A percentile compares a stretch with the other conserved stretches of the same genome.
phyloP scores from a whole-genome alignment of 37 sponge, comb jelly and placozoan genomes.

The Hormiphora californensis region DNA sequence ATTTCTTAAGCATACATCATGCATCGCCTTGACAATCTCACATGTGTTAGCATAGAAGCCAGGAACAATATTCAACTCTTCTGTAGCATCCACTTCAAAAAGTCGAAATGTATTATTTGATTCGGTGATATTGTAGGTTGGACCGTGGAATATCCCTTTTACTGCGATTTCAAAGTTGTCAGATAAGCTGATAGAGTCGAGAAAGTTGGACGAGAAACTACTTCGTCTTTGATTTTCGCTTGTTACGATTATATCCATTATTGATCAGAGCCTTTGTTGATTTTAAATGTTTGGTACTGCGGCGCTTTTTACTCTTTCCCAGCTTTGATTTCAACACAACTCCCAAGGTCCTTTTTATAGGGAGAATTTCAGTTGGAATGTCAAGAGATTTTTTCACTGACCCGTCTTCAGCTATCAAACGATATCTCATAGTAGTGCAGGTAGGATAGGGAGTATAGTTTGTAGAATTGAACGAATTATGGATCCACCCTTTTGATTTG shows the following conservation, averaged over 20 bases:
- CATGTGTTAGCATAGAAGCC: neutral
- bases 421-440: neutral
- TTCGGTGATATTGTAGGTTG: neutral
- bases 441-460: conserved; percentile 3
- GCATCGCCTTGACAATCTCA: neutral
- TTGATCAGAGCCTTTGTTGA: too few relatives aligned
- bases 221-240: neutral
- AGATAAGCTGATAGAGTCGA: neutral
- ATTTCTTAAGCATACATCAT: neutral
- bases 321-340: too few relatives aligned
- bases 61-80: neutral
- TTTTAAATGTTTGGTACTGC: too few relatives aligned
- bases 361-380: too few relatives aligned
- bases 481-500: conserved; percentile 29
- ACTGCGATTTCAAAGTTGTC: conserved; percentile 22
- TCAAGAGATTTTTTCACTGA: neutral
- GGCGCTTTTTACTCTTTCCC: too few relatives aligned
- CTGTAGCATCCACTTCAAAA: neutral
- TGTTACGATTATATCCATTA: neutral
- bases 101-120: neutral
- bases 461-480: neutral
- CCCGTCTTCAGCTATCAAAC: neutral
- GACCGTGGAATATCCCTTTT: neutral
- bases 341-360: too few relatives aligned
- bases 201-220: conserved; percentile 27